Percentiles rank a stretch among this genome's conserved stretches.
Conservation (phyloP, 2,888 invertebrate genomes). For the Hypolimnas misippus region DNA sequence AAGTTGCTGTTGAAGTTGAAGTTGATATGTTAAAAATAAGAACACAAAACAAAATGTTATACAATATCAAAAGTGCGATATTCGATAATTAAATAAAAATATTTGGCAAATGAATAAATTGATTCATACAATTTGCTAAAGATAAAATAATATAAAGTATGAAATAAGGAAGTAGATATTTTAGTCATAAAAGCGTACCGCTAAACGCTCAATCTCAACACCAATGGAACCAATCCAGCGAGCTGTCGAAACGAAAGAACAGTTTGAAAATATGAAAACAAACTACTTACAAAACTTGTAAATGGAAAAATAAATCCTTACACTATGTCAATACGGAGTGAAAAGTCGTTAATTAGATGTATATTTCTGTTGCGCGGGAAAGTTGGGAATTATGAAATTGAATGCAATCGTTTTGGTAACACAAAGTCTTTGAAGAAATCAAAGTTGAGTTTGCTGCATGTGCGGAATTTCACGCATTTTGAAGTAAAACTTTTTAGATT, state of each 20-base stretch:
- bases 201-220: constrained; percentile 30
- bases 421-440: neutral
- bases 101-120: too few species aligned
- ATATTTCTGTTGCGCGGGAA: constrained; percentile 16
- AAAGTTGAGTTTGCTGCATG: too few species aligned
- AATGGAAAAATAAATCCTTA: constrained; percentile 39
- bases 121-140: too few species aligned
- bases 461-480: too few species aligned
- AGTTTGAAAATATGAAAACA: constrained; percentile 58
- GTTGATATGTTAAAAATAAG: too few species aligned
- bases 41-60: too few species aligned
- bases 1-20: neutral
- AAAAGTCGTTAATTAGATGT: constrained; percentile 35
- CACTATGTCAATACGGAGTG: constrained; percentile 30
- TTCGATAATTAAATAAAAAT: too few species aligned
- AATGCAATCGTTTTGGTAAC: constrained; percentile 1
- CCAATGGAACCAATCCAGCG: constrained; percentile 26
- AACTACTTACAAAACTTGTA: constrained; percentile 40
- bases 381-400: neutral
- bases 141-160: too few species aligned
- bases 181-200: constrained; percentile 8
- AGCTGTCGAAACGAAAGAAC: constrained; percentile 70
- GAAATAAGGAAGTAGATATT: neutral
- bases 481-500: too few species aligned
- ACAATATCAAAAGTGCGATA: too few species aligned